Evolutionary conservation across 2,113 vertebrate genomes (phyloP).

Genomic region (Barbus barbus): DNA sequence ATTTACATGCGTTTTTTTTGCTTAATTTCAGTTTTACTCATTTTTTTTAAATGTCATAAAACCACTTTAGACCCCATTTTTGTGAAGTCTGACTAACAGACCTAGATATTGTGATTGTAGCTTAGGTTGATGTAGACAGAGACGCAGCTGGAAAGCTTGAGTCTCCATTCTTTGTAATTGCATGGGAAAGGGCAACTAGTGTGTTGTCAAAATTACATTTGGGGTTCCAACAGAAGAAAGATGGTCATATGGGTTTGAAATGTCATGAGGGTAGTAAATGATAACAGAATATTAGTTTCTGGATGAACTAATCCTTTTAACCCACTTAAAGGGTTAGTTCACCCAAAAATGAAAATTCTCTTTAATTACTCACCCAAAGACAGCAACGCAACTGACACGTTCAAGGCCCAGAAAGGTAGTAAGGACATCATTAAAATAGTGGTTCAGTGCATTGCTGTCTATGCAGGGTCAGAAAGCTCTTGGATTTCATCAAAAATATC

Average conservation of each 20-base stretch:
- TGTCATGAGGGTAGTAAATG: no score
- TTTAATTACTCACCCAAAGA: no score
- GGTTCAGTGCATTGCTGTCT: no score
- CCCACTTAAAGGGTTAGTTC: no score
- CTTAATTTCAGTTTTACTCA: background rate
- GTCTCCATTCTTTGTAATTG: background rate
- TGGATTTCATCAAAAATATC: no score
- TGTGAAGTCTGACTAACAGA: background rate
- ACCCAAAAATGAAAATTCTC: no score
- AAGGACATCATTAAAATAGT: no score
- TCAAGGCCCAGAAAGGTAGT: no score
- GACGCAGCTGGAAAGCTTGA: background rate
- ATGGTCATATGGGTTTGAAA: background rate
- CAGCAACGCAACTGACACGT: no score
- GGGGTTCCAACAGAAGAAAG: background rate
- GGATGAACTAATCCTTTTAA: background rate
- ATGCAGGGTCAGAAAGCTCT: no score
- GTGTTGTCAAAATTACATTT: background rate
- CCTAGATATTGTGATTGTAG: background rate
- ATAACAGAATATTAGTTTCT: background rate
- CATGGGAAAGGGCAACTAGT: background rate
- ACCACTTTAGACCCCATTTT: background rate
- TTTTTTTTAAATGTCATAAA: background rate
- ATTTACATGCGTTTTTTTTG: background rate
- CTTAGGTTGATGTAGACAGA: no score